Evolutionary conservation across 2,888 invertebrate species (phyloP).

Genomic region (Netelia inedita): DNA sequence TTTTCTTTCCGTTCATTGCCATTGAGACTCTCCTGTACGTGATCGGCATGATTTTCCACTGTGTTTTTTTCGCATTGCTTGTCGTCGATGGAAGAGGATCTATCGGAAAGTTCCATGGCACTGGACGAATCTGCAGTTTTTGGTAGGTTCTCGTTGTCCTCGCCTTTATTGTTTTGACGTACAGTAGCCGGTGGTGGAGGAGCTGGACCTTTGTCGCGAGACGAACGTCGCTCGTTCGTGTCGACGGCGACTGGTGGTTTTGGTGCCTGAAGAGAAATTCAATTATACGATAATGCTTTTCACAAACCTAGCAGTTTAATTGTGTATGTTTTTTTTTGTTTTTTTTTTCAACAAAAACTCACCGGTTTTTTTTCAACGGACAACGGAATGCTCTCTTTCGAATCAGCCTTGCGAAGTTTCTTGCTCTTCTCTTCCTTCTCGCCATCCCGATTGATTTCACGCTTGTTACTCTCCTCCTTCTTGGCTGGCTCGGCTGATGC

Average conservation of each 20-base stretch:
- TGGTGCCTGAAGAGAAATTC: slow-evolving; percentile 86
- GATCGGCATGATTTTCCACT: slow-evolving; percentile 69
- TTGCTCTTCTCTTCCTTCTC: slow-evolving; percentile 83
- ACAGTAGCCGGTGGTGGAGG: slow-evolving; percentile 87
- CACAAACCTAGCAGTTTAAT: slow-evolving; percentile 11
- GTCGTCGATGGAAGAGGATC: slow-evolving; percentile 69
- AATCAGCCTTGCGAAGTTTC: slow-evolving; percentile 84
- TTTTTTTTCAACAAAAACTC: slow-evolving; percentile 44
- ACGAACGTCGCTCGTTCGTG: slow-evolving; percentile 86
- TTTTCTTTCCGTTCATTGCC: slow-evolving; percentile 71
- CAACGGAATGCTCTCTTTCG: slow-evolving; percentile 82
- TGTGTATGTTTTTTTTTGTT: not conserved
- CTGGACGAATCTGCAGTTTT: slow-evolving; percentile 67
- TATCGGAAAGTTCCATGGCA: slow-evolving; percentile 71
- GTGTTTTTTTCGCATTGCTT: slow-evolving; percentile 66
- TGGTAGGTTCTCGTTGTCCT: slow-evolving; percentile 76
- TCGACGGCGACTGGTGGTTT: slow-evolving; percentile 87
- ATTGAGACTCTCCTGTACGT: slow-evolving; percentile 67
- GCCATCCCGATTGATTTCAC: slow-evolving; percentile 83
- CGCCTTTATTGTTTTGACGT: slow-evolving; percentile 77
- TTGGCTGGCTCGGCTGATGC: slow-evolving; percentile 81
- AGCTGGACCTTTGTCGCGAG: slow-evolving; percentile 92
- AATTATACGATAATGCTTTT: slow-evolving; percentile 43
- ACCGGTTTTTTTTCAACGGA: slow-evolving; percentile 83
- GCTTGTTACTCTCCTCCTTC: slow-evolving; percentile 83